Conservation (phyloP, 1,140 invertebrate species). For the Drosophila navojoa region DNA sequence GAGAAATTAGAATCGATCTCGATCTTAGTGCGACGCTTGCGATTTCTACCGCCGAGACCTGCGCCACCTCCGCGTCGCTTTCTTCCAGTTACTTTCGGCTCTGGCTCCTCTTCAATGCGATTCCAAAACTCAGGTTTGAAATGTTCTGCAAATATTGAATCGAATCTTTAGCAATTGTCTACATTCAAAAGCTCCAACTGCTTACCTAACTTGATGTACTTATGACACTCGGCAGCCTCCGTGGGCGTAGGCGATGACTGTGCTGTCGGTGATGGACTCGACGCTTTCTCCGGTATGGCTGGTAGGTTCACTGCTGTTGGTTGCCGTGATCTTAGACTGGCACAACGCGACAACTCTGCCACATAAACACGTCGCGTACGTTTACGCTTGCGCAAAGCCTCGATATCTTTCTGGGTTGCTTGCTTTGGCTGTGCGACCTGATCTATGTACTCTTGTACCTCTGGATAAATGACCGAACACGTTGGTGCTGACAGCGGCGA, state of each 20-base stretch:
- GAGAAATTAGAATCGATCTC: constrained; percentile 48
- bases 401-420: background rate
- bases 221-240: constrained; percentile 41
- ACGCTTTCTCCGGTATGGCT: constrained; percentile 7
- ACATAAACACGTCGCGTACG: constrained; percentile 57
- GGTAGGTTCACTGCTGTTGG: constrained; percentile 2
- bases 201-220: constrained; percentile 54
- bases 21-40: constrained; percentile 49
- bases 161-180: background rate
- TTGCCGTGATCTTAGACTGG: constrained; percentile 54
- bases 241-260: constrained; percentile 32
- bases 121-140: constrained; percentile 58
- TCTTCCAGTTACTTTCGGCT: constrained; percentile 36
- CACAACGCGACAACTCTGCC: constrained; percentile 45
- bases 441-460: constrained; percentile 29
- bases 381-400: constrained; percentile 29
- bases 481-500: background rate
- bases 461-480: constrained; percentile 19
- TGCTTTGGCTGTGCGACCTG: constrained; percentile 19
- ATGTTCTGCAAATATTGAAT: constrained; percentile 34
- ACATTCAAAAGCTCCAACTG: background rate
- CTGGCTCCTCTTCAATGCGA: constrained; percentile 55
- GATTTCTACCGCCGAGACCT: constrained; percentile 10
- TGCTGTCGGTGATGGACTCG: background rate
- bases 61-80: constrained; percentile 30